Evolutionary conservation across 2,113 vertebrate species (phyloP).

Genomic region (Xiphorhynchus elegans): DNA sequence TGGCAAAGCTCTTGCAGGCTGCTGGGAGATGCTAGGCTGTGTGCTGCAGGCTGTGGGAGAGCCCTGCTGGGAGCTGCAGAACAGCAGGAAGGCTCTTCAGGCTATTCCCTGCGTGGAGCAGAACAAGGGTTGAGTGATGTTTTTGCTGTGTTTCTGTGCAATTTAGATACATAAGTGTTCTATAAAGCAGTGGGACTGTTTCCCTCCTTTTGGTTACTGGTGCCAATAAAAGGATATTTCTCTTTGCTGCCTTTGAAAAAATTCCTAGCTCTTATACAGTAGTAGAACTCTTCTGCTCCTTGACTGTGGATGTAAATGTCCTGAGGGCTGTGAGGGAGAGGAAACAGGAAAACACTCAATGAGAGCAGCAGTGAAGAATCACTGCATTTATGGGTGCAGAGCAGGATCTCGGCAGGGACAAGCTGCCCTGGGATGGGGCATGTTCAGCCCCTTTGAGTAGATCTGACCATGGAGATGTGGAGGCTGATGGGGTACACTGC

Average conservation of each 20-base stretch:
- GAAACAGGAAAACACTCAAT: neutral
- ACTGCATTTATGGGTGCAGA: rapidly evolving
- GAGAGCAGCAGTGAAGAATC: neutral
- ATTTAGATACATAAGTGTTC: neutral
- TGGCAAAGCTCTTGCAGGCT: neutral
- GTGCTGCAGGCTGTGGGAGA: neutral
- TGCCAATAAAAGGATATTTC: neutral
- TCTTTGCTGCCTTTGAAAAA: neutral
- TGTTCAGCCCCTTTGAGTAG: neutral
- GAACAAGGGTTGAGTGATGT: neutral
- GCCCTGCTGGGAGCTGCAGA: neutral
- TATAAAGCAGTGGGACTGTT: neutral
- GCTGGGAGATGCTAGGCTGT: neutral
- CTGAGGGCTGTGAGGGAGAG: neutral
- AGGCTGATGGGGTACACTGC: neutral
- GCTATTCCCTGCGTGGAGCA: neutral
- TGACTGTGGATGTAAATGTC: neutral
- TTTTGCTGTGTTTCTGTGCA: neutral
- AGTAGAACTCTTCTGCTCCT: neutral
- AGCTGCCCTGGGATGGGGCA: neutral
- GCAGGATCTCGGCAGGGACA: neutral
- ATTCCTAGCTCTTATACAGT: neutral
- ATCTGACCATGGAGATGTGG: neutral
- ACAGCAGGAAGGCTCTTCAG: rapidly evolving
- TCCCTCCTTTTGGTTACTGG: neutral